These are phyloP conservation scores for Trogon surrucura DNA, from an alignment of 2,113 vertebrate genomes.

Conservation along the genomic window DNA sequence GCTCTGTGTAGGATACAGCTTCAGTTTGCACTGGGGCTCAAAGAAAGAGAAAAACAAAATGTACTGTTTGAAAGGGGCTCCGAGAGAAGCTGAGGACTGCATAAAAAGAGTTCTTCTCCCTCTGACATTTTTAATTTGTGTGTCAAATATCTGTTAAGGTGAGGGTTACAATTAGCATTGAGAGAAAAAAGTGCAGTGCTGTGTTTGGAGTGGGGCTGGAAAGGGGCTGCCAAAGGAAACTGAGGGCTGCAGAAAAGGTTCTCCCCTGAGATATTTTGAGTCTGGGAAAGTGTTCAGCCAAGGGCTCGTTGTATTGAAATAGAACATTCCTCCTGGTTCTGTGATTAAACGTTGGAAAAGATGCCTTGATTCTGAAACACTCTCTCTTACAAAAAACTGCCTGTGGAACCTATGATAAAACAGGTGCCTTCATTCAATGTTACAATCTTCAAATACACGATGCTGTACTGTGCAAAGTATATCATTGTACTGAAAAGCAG, in stretches of 20 bases:
- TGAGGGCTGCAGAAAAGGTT: slow-evolving; percentile 7
- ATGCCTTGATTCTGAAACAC: slow-evolving; percentile 14
- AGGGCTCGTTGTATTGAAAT: slow-evolving; percentile 41
- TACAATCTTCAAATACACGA: not conserved
- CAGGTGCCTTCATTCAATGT: not conserved
- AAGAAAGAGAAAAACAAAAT: not conserved
- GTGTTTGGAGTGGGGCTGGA: not conserved
- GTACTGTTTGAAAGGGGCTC: not conserved
- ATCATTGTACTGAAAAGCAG: not conserved
- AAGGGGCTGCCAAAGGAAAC: slow-evolving; percentile 33
- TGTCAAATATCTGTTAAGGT: not conserved
- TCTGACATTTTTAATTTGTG: not conserved
- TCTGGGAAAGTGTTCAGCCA: slow-evolving; percentile 47
- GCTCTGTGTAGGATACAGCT: not conserved
- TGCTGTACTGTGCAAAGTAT: not conserved
- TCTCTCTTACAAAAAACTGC: not conserved
- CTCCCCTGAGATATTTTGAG: slow-evolving; percentile 42
- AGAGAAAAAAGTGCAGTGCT: not conserved
- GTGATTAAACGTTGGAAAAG: slow-evolving; percentile 19
- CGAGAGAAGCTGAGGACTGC: not conserved
- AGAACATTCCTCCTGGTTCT: slow-evolving; percentile 40
- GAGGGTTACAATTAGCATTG: not conserved
- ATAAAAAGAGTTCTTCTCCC: not conserved
- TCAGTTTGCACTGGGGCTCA: not conserved
- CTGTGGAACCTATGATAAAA: not conserved